phyloP scores from a whole-genome alignment of 2,113 vertebrate species.

The Monopterus albus region DNA sequence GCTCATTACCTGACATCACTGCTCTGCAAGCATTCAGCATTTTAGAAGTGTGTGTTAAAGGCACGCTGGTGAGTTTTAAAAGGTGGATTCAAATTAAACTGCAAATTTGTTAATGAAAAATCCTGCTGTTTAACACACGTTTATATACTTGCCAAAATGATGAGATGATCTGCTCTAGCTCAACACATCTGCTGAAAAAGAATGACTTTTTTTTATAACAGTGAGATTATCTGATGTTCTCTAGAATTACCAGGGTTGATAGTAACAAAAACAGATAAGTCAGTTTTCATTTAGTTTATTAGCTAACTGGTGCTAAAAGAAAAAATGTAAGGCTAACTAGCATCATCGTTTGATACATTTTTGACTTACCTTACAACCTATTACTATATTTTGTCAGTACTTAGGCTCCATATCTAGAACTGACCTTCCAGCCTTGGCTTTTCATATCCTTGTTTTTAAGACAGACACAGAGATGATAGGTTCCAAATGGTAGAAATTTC shows the following conservation, averaged over 20 bases:
- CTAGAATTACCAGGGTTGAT: background rate
- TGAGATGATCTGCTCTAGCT: slow-evolving; percentile 61
- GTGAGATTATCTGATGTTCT: background rate
- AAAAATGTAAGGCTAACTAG: too few relatives aligned
- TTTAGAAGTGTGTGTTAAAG: slow-evolving; percentile 66
- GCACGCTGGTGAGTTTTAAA: slow-evolving; percentile 65
- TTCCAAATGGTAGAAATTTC: background rate
- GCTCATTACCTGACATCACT: slow-evolving; percentile 68
- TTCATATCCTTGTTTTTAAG: background rate
- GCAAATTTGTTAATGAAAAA: slow-evolving; percentile 65
- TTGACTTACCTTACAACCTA: background rate
- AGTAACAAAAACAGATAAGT: too few relatives aligned
- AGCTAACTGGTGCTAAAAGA: too few relatives aligned
- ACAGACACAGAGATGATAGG: background rate
- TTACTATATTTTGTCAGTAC: background rate
- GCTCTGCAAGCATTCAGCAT: slow-evolving; percentile 59
- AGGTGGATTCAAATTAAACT: slow-evolving; percentile 38
- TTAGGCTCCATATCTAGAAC: background rate
- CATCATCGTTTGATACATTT: too few relatives aligned
- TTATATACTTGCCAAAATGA: slow-evolving; percentile 78
- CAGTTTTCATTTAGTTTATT: too few relatives aligned
- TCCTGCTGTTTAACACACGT: slow-evolving; percentile 42
- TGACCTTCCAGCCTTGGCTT: background rate
- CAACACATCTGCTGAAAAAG: slow-evolving; percentile 76
- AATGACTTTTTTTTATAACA: slow-evolving; percentile 46